Evolutionary conservation across 2,113 vertebrate species (phyloP).

Genomic region (Ptyas mucosa): DNA sequence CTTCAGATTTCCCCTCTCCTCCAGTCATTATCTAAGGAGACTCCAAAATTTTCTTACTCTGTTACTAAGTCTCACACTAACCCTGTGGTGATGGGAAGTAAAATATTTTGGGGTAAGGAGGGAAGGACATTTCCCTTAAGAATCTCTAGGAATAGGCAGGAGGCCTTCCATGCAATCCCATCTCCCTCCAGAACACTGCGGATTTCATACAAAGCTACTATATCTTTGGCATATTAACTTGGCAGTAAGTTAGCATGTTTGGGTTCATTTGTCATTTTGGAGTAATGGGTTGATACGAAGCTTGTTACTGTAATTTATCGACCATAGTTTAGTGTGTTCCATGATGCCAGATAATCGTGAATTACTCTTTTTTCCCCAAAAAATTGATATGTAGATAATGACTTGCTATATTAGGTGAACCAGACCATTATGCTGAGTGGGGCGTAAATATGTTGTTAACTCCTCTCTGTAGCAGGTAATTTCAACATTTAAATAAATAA

Average conservation of each 20-base stretch:
- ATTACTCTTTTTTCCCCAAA: neutral
- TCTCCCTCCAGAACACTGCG: neutral
- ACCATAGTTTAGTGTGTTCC: neutral
- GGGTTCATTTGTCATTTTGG: neutral
- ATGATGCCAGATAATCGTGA: neutral
- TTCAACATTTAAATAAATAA: neutral
- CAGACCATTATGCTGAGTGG: neutral
- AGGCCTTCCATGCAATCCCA: neutral
- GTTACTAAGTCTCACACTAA: neutral
- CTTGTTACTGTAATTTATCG: neutral
- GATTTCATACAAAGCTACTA: neutral
- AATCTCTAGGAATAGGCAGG: neutral
- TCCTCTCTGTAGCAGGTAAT: neutral
- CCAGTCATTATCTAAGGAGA: neutral
- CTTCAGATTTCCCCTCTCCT: constrained; percentile 21
- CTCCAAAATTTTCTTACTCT: constrained; percentile 38
- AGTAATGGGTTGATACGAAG: neutral
- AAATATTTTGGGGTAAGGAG: neutral
- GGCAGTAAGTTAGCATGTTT: neutral
- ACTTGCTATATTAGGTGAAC: neutral
- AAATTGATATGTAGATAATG: neutral
- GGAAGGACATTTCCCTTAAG: neutral
- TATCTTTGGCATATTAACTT: neutral
- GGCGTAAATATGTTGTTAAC: neutral
- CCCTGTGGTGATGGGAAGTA: constrained; percentile 27